phyloP scores from a whole-genome alignment of 2,888 invertebrate genomes.

The Ectemnius cavifrons region DNA sequence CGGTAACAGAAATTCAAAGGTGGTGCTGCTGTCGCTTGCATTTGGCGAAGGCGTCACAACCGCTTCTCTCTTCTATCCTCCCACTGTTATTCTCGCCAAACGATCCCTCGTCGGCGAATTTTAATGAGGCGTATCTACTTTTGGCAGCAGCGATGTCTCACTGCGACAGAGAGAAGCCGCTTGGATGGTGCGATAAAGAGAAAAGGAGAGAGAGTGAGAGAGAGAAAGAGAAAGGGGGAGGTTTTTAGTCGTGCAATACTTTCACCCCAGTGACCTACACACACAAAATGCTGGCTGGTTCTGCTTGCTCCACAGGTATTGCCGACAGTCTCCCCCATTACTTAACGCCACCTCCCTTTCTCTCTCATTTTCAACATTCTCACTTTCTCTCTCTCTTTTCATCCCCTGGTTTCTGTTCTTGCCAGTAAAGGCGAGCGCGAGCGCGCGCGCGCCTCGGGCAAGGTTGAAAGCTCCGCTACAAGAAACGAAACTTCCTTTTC shows the following conservation, averaged over 20 bases:
- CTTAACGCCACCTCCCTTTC: background rate
- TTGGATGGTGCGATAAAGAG: no score
- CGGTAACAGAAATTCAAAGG: no score
- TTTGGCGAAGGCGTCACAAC: background rate
- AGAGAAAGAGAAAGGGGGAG: background rate
- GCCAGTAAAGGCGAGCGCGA: no score
- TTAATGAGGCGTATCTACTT: conserved; percentile 7
- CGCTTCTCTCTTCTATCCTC: background rate
- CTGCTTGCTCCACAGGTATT: conserved; percentile 6
- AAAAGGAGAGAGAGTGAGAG: no score
- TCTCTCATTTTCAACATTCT: background rate
- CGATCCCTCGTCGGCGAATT: background rate
- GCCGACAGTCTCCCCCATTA: background rate
- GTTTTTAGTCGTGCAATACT: background rate
- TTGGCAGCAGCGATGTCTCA: background rate
- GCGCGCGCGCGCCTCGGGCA: background rate
- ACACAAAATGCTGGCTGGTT: background rate
- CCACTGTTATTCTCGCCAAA: background rate
- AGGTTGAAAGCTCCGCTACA: conserved; percentile 10
- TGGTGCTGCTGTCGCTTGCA: no score
- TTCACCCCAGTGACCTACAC: conserved; percentile 7
- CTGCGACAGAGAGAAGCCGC: no score
- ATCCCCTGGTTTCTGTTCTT: no score
- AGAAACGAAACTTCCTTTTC: conserved; percentile 9
- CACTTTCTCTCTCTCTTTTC: background rate